These are phyloP conservation scores for Seira sanloemensis DNA, from an alignment of 2,888 invertebrate genomes.

Conservation along the genomic window DNA sequence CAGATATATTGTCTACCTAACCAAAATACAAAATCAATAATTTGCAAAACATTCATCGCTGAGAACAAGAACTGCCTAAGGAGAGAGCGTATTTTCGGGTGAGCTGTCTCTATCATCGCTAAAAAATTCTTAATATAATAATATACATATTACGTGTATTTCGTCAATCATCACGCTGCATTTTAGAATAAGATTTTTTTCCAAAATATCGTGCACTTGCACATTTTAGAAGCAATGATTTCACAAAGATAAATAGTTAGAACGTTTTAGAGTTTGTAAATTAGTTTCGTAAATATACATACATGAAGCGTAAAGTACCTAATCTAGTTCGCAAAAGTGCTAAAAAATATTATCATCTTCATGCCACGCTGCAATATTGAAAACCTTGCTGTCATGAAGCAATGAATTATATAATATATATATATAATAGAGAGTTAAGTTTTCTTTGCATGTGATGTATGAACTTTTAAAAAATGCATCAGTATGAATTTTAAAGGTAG, in stretches of 20 bases:
- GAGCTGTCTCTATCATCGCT: slow-evolving; percentile 47
- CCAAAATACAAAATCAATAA: slow-evolving; percentile 21
- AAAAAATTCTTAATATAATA: slow-evolving; percentile 18
- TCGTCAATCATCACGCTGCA: slow-evolving; percentile 14
- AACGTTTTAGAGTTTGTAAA: not conserved
- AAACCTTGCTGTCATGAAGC: too few species aligned
- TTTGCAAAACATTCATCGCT: slow-evolving; percentile 27
- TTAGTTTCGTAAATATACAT: not conserved
- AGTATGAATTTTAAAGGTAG: slow-evolving; percentile 30
- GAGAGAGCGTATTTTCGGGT: slow-evolving; percentile 43
- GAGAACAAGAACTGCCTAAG: slow-evolving; percentile 14
- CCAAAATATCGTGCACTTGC: not conserved
- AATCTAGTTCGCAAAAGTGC: slow-evolving; percentile 13
- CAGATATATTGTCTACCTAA: not conserved
- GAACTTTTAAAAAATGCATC: too few species aligned
- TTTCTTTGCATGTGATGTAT: too few species aligned
- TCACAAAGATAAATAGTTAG: not conserved
- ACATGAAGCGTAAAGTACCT: not conserved
- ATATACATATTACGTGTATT: slow-evolving; percentile 31
- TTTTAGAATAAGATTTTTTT: slow-evolving; percentile 3
- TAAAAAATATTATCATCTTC: not conserved
- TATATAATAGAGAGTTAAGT: too few species aligned
- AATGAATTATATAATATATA: too few species aligned
- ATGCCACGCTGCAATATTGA: not conserved
- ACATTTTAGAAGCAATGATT: not conserved